Conservation (phyloP, 2,888 invertebrate genomes). For the Hypomecis punctinalis region DNA sequence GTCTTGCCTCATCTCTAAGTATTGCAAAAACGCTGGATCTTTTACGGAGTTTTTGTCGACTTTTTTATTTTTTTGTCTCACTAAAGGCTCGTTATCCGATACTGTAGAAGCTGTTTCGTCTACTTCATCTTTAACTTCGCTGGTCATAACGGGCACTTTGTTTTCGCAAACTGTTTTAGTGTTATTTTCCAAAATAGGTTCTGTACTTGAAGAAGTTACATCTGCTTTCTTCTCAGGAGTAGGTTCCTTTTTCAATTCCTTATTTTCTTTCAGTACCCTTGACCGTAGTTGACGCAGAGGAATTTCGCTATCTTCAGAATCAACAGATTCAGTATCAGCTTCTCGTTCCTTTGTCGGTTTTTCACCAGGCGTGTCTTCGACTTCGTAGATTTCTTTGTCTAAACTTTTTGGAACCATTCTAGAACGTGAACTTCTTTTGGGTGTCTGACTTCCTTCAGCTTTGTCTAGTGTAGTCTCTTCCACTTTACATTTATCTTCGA, state of each 20-base stretch:
- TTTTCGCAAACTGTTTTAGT: no score
- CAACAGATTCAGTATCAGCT: slow-evolving; percentile 46
- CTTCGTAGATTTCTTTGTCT: slow-evolving; percentile 11
- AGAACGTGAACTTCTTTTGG: slow-evolving; percentile 14
- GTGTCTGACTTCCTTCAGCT: slow-evolving; percentile 18
- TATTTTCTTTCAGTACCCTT: slow-evolving; percentile 39
- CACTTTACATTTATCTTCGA: slow-evolving; percentile 9
- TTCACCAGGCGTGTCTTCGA: background rate
- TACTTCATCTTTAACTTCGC: slow-evolving; percentile 49
- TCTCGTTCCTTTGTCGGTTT: slow-evolving; percentile 32
- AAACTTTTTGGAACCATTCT: slow-evolving; percentile 18
- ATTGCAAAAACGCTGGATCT: slow-evolving; percentile 79
- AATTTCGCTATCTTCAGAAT: slow-evolving; percentile 50
- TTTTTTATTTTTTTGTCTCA: slow-evolving; percentile 52
- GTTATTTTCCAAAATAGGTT: slow-evolving; percentile 16
- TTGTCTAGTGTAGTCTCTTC: background rate
- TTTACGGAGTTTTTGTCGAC: slow-evolving; percentile 47
- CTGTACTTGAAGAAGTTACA: background rate
- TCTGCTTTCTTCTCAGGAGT: slow-evolving; percentile 1
- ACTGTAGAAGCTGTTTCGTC: slow-evolving; percentile 51
- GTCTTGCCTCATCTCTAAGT: slow-evolving; percentile 78
- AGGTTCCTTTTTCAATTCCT: slow-evolving; percentile 17
- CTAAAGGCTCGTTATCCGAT: slow-evolving; percentile 52
- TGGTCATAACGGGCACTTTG: background rate
- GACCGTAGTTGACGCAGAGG: slow-evolving; percentile 48